Conservation (phyloP, 2,113 vertebrate species). For the Erythrolamprus reginae region DNA sequence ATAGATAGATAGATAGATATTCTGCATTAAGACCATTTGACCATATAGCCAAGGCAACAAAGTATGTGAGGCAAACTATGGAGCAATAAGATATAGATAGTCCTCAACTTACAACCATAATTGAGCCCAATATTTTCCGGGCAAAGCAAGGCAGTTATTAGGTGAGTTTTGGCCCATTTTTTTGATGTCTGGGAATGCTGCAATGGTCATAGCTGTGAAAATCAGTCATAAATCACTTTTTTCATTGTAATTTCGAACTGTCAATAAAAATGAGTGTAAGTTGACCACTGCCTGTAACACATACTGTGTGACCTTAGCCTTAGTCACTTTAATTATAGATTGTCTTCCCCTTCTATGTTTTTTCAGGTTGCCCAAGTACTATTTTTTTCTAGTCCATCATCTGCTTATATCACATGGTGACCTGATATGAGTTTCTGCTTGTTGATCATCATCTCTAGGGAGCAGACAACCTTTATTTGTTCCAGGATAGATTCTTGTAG, state of each 20-base stretch:
- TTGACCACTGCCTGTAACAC: background rate
- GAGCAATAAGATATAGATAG: background rate
- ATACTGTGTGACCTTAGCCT: background rate
- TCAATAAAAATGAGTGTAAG: background rate
- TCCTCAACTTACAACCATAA: background rate
- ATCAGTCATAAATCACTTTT: background rate
- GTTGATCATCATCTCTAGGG: background rate
- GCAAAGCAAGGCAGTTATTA: background rate
- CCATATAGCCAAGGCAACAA: background rate
- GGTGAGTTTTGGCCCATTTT: background rate
- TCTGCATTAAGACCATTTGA: background rate
- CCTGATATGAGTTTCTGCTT: background rate
- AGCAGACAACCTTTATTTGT: background rate
- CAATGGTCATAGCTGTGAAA: background rate
- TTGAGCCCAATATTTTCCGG: background rate
- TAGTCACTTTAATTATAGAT: background rate
- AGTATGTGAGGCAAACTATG: background rate
- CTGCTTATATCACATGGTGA: background rate
- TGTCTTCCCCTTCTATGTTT: background rate
- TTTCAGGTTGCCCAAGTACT: background rate
- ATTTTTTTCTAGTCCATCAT: background rate
- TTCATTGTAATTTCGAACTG: background rate
- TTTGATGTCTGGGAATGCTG: background rate
- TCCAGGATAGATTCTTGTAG: background rate
- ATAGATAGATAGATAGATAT: background rate